Conservation (phyloP, 1,140 invertebrate species). For the Polypedilum vanderplanki region DNA sequence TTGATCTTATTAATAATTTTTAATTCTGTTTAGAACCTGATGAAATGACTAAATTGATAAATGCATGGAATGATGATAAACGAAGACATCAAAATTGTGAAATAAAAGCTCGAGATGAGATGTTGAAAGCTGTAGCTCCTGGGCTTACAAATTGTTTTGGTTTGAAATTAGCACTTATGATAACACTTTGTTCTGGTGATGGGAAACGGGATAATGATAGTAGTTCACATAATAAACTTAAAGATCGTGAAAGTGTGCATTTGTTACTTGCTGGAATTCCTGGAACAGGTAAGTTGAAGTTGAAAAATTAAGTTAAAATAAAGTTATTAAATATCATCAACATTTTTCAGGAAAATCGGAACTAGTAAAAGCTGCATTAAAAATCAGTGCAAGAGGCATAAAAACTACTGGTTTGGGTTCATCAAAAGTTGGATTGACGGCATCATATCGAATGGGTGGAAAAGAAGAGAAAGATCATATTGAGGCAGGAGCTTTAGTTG, state of each 20-base stretch:
- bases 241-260: slow-evolving; percentile 67
- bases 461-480: slow-evolving; percentile 79
- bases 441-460: slow-evolving; percentile 56
- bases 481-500: slow-evolving; percentile 76
- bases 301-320: background rate
- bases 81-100: slow-evolving; percentile 44
- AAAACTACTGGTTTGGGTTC: slow-evolving; percentile 80
- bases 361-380: slow-evolving; percentile 68
- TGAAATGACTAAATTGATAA: slow-evolving; percentile 32
- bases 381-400: slow-evolving; percentile 68
- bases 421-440: slow-evolving; percentile 82
- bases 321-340: background rate
- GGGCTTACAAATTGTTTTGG: slow-evolving; percentile 81
- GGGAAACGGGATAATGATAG: background rate
- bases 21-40: too few relatives aligned
- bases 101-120: slow-evolving; percentile 66
- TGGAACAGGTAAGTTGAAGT: slow-evolving; percentile 55
- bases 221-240: slow-evolving; percentile 38
- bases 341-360: slow-evolving; percentile 68
- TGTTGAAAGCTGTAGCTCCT: slow-evolving; percentile 77
- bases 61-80: slow-evolving; percentile 40
- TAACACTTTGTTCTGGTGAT: slow-evolving; percentile 38
- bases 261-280: slow-evolving; percentile 85
- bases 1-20: too few relatives aligned
- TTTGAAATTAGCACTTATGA: slow-evolving; percentile 74